phyloP scores from a whole-genome alignment of 2,113 vertebrate genomes.

The Lepus americanus region DNA sequence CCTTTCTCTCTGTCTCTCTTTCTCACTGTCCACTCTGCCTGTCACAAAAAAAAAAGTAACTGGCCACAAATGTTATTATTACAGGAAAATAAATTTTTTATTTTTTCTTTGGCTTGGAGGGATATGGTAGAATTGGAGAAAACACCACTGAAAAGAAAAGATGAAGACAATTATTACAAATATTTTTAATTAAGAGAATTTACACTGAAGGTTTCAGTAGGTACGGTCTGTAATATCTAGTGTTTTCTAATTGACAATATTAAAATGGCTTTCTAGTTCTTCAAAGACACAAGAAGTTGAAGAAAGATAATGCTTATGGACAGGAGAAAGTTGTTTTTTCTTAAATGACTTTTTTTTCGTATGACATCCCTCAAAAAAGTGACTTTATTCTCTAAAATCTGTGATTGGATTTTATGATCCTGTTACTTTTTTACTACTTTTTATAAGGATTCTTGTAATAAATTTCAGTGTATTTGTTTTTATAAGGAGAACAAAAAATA shows the following conservation, averaged over 20 bases:
- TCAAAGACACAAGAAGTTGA: conserved; percentile 71
- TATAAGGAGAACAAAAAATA: conserved; percentile 76
- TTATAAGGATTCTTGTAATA: conserved; percentile 81
- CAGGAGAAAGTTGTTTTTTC: conserved; percentile 81
- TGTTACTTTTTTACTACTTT: conserved; percentile 85
- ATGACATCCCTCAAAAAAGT: conserved; percentile 77
- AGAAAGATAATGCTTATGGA: conserved; percentile 78
- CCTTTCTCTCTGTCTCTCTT: too few species aligned
- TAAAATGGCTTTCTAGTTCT: conserved; percentile 77
- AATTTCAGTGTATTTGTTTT: conserved; percentile 81
- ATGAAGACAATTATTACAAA: conserved; percentile 35
- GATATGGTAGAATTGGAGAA: background rate
- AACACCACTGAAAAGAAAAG: conserved; percentile 58
- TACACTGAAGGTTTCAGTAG: conserved; percentile 57
- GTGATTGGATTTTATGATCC: conserved; percentile 83
- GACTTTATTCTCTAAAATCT: conserved; percentile 86
- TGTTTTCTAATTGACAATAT: conserved; percentile 75
- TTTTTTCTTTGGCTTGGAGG: background rate
- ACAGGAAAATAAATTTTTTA: conserved; percentile 54
- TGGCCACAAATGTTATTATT: background rate
- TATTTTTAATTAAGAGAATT: conserved; percentile 67
- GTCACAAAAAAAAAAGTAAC: background rate
- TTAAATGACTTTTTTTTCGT: conserved; percentile 81
- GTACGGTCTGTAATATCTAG: conserved; percentile 60
- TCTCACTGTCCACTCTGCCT: too few species aligned